These are phyloP conservation scores for Apodemia zela DNA, from an alignment of 2,888 invertebrate genomes.

Conservation along the genomic window DNA sequence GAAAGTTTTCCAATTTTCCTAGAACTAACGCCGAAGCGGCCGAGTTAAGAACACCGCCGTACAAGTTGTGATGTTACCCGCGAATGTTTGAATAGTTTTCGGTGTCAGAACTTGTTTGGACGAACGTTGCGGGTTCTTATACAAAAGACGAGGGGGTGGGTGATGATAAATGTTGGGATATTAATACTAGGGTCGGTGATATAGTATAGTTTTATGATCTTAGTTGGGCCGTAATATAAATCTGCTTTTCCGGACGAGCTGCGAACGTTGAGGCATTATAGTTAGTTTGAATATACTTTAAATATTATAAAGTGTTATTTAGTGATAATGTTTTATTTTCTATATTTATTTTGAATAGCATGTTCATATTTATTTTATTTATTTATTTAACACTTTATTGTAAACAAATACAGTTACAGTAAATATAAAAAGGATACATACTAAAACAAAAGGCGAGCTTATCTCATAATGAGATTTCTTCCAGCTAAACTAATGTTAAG, in stretches of 20 bases:
- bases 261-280: slow-evolving; percentile 44
- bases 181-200: slow-evolving; percentile 68
- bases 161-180: slow-evolving; percentile 75
- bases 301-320: too few species aligned
- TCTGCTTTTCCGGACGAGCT: slow-evolving; percentile 67
- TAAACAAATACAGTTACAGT: too few species aligned
- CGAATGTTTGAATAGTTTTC: slow-evolving; percentile 72
- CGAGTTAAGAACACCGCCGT: slow-evolving; percentile 73
- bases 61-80: slow-evolving; percentile 73
- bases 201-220: slow-evolving; percentile 79
- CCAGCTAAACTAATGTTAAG: too few species aligned
- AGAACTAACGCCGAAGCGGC: slow-evolving; percentile 70
- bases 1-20: slow-evolving; percentile 71
- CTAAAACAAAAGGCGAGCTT: too few species aligned
- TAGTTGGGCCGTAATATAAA: slow-evolving; percentile 77
- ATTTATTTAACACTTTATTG: too few species aligned
- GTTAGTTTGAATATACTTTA: slow-evolving; percentile 15
- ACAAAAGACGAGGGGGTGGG: slow-evolving; percentile 71
- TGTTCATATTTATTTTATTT: too few species aligned
- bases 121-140: slow-evolving; percentile 72
- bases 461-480: too few species aligned
- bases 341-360: too few species aligned
- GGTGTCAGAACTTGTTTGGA: slow-evolving; percentile 71
- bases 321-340: too few species aligned
- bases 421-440: too few species aligned